These are phyloP conservation scores for Cephus runcator DNA, from an alignment of 2,888 invertebrate species.

Conservation along the genomic window DNA sequence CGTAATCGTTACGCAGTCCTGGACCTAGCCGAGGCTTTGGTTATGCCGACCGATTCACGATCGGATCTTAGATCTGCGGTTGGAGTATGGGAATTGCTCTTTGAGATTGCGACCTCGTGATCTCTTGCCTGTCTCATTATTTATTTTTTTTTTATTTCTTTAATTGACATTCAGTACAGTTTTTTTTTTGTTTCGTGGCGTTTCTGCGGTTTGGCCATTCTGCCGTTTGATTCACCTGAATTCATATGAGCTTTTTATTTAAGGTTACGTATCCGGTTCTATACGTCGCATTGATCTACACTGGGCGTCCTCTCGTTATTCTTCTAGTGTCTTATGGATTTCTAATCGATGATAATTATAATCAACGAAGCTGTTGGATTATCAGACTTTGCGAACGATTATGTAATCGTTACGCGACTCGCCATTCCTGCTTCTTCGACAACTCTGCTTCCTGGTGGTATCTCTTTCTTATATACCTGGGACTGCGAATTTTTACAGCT, in stretches of 20 bases:
- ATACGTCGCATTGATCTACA: background rate
- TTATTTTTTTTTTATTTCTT: too few species aligned
- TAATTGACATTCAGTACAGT: background rate
- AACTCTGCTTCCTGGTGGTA: background rate
- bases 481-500: background rate
- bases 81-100: background rate
- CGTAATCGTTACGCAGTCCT: slow-evolving; percentile 11
- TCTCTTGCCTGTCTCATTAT: background rate
- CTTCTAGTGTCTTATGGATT: background rate
- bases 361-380: background rate
- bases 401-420: background rate
- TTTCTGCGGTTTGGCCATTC: too few species aligned
- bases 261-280: background rate
- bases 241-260: background rate
- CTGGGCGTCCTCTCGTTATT: background rate
- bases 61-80: background rate
- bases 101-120: background rate
- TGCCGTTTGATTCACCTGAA: background rate
- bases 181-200: background rate
- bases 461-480: background rate
- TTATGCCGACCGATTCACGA: background rate
- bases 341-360: background rate
- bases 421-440: background rate
- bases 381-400: background rate
- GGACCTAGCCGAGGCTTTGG: slow-evolving; percentile 10